Evolutionary conservation across 37 sponge, comb jelly and placozoan genomes (phyloP).

Genomic region (Beroe forskalii): DNA sequence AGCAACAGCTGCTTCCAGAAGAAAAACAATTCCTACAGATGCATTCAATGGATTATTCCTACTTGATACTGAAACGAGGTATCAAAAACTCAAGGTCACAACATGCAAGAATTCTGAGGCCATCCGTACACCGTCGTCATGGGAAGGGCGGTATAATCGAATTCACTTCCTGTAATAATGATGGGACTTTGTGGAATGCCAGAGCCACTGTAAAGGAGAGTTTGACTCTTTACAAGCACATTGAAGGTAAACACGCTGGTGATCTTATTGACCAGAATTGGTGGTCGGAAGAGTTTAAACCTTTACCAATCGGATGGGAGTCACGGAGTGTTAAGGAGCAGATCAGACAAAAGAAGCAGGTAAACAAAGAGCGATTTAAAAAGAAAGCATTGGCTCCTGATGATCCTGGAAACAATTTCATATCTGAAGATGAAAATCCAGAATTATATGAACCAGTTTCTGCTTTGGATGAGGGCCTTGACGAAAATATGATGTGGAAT

Average conservation of each 20-base stretch:
- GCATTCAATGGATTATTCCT: slow-evolving; percentile 10
- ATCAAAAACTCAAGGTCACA: not conserved
- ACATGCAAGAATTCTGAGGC: not conserved
- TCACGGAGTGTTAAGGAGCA: not conserved
- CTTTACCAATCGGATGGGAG: not conserved
- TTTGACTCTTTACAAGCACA: not conserved
- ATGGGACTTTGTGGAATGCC: slow-evolving; percentile 21
- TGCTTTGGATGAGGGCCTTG: not conserved
- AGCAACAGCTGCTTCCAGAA: not conserved
- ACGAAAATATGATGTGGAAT: not conserved
- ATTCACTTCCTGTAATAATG: not conserved
- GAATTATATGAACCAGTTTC: too few relatives aligned
- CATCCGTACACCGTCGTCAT: not conserved
- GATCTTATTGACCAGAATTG: slow-evolving; percentile 42
- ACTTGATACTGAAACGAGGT: slow-evolving; percentile 28
- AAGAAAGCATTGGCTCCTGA: too few relatives aligned
- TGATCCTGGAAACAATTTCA: too few relatives aligned
- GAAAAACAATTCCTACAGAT: not conserved
- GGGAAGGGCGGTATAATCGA: not conserved
- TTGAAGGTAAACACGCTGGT: not conserved
- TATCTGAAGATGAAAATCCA: too few relatives aligned
- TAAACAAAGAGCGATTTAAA: not conserved
- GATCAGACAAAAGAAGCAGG: not conserved
- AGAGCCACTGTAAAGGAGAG: not conserved
- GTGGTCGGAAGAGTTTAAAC: not conserved